Percentiles rank a stretch among this genome's conserved stretches.
Evolutionary conservation across 2,888 invertebrate species (phyloP).

Genomic region (Plemyria rubiginata): DNA sequence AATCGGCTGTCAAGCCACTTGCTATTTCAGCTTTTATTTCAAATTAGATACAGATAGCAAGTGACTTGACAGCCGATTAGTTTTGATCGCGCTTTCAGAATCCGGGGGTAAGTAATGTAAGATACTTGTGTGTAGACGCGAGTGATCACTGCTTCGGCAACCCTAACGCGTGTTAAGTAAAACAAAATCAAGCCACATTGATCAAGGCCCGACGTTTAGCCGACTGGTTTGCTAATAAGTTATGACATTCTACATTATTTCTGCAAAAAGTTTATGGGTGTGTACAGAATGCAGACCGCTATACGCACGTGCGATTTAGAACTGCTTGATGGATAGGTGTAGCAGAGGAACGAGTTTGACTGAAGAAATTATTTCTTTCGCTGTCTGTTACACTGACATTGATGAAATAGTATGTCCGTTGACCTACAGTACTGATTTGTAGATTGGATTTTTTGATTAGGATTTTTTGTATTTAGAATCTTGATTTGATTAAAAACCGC

Average conservation of each 20-base stretch:
- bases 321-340: slow-evolving; percentile 11
- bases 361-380: slow-evolving; percentile 12
- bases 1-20: too few relatives aligned
- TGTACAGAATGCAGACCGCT: slow-evolving; percentile 30
- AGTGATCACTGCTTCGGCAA: too few relatives aligned
- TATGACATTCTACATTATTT: slow-evolving; percentile 32
- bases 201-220: slow-evolving; percentile 26
- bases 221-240: slow-evolving; percentile 32
- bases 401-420: slow-evolving; percentile 24
- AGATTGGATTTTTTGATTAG: too few relatives aligned
- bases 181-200: slow-evolving; percentile 28
- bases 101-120: too few relatives aligned
- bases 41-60: too few relatives aligned
- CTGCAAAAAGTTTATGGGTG: slow-evolving; percentile 26
- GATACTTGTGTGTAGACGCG: too few relatives aligned
- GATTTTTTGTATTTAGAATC: too few relatives aligned
- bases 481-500: too few relatives aligned
- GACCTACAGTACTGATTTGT: background rate
- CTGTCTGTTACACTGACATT: slow-evolving; percentile 13
- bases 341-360: slow-evolving; percentile 16
- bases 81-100: too few relatives aligned
- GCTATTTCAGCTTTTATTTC: too few relatives aligned
- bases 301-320: slow-evolving; percentile 23
- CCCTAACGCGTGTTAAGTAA: slow-evolving; percentile 7
- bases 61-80: too few relatives aligned